phyloP scores from a whole-genome alignment of 2,113 vertebrate genomes.

The Rattus rattus region DNA sequence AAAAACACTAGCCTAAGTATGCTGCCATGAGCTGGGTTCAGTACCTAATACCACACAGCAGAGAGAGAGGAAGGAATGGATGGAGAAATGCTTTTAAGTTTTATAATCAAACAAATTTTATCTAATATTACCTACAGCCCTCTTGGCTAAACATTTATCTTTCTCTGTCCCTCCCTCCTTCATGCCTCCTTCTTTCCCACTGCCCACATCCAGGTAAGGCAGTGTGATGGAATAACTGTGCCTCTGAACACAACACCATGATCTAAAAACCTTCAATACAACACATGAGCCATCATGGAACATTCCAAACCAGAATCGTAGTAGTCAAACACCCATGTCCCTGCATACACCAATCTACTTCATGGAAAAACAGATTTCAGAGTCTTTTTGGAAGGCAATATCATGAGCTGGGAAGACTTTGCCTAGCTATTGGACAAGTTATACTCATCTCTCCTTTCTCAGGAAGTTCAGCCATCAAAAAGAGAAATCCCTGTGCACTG shows the following conservation, averaged over 20 bases:
- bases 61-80: neutral
- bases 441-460: neutral
- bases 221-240: fast-evolving
- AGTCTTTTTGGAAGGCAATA: neutral
- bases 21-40: neutral
- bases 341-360: fast-evolving
- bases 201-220: neutral
- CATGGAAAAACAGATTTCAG: neutral
- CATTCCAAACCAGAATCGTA: neutral
- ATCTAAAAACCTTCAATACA: neutral
- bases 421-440: neutral
- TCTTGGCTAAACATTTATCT: neutral
- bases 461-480: neutral
- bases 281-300: neutral
- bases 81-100: neutral
- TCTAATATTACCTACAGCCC: neutral
- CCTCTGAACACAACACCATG: neutral
- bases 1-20: neutral
- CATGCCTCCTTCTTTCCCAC: neutral
- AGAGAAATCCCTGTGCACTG: neutral
- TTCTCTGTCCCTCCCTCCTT: neutral
- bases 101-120: neutral
- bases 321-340: neutral
- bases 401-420: neutral
- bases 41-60: neutral